A percentile compares a stretch with the other conserved stretches of the same genome.
These are phyloP conservation scores for Polietes domitor DNA, from an alignment of 2,888 invertebrate genomes.

Conservation along the genomic window DNA sequence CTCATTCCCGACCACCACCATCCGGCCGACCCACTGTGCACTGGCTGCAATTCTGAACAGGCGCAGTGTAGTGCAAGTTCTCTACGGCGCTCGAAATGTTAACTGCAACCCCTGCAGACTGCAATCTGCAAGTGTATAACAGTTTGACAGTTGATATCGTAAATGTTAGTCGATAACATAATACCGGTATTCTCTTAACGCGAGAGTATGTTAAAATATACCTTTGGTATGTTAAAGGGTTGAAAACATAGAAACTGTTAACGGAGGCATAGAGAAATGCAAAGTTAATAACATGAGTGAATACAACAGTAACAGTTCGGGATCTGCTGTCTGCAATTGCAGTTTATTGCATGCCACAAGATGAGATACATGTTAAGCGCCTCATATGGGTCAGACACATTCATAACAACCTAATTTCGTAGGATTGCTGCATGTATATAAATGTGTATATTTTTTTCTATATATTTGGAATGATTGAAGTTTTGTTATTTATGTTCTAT, in stretches of 20 bases:
- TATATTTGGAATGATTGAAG: too few species aligned
- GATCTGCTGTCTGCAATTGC: too few species aligned
- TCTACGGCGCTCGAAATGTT: conserved; percentile 18
- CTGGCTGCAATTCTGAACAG: conserved; percentile 3
- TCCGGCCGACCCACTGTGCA: not conserved
- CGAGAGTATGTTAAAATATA: conserved; percentile 32
- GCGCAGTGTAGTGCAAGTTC: conserved; percentile 5
- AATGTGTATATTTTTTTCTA: too few species aligned
- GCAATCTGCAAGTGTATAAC: conserved; percentile 30
- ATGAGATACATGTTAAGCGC: too few species aligned
- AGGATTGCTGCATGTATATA: too few species aligned
- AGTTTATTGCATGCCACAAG: too few species aligned
- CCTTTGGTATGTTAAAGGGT: not conserved
- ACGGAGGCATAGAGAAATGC: not conserved
- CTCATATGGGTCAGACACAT: too few species aligned
- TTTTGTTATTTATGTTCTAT: too few species aligned
- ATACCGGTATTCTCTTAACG: not conserved
- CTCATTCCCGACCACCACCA: not conserved
- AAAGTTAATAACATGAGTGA: not conserved
- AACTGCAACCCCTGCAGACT: not conserved
- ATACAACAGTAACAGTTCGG: too few species aligned
- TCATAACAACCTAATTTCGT: too few species aligned
- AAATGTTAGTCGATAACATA: conserved; percentile 9
- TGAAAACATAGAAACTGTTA: conserved; percentile 48
- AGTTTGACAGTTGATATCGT: conserved; percentile 43